phyloP scores from a whole-genome alignment of 2,113 vertebrate genomes.

The Hepsetus odoe region DNA sequence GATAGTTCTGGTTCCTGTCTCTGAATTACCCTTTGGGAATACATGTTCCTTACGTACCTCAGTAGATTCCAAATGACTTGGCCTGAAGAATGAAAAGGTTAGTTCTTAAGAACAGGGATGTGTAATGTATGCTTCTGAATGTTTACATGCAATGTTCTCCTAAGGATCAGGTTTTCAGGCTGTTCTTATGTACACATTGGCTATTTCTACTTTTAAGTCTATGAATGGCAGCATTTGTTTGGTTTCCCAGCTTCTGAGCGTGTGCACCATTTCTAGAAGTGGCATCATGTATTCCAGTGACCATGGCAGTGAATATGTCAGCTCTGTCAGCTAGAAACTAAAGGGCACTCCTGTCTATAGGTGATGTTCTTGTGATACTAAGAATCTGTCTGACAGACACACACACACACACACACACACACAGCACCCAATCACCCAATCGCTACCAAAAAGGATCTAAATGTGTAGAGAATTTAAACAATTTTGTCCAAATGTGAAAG shows the following conservation, averaged over 20 bases:
- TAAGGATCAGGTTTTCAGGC: not conserved
- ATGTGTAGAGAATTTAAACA: too few relatives aligned
- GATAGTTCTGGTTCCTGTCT: not conserved
- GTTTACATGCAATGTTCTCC: not conserved
- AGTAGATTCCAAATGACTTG: too few relatives aligned
- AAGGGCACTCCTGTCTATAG: not conserved
- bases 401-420: not conserved
- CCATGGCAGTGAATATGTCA: too few relatives aligned
- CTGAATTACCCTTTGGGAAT: too few relatives aligned
- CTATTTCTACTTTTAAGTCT: not conserved
- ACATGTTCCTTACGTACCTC: too few relatives aligned
- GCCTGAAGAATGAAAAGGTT: too few relatives aligned
- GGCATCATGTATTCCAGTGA: not conserved
- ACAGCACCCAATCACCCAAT: not conserved
- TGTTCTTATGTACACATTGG: not conserved
- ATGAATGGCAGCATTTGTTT: not conserved
- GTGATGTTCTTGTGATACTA: not conserved
- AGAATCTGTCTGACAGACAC: not conserved
- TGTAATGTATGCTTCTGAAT: not conserved
- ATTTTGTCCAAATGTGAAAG: too few relatives aligned
- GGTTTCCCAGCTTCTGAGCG: not conserved
- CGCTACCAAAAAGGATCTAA: too few relatives aligned
- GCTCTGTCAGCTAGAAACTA: not conserved
- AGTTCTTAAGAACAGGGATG: too few relatives aligned
- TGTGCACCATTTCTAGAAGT: too few relatives aligned